Evolutionary conservation across 2,113 vertebrate genomes (phyloP).

Genomic region (Glaucidium brasilianum): DNA sequence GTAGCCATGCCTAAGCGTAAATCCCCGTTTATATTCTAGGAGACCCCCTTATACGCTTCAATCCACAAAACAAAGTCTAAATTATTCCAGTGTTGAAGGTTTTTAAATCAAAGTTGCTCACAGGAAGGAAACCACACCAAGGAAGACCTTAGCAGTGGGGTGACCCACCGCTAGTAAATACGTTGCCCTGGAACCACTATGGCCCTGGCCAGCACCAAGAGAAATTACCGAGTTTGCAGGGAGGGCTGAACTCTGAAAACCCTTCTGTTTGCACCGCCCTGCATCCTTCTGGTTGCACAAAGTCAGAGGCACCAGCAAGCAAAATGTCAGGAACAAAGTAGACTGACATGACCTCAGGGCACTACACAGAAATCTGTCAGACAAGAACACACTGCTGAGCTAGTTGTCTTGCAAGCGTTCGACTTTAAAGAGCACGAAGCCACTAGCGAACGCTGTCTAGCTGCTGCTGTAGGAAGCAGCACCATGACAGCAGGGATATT

Average conservation of each 20-base stretch:
- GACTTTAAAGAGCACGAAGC: neutral
- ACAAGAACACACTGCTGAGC: neutral
- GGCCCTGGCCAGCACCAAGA: neutral
- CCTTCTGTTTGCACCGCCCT: fast-evolving
- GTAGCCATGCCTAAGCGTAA: too few relatives aligned
- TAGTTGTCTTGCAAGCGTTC: neutral
- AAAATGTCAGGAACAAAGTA: neutral
- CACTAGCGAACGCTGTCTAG: neutral
- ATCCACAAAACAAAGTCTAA: neutral
- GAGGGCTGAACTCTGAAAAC: neutral
- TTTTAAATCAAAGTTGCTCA: neutral
- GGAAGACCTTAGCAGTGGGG: neutral
- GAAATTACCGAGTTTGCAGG: neutral
- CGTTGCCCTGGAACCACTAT: neutral
- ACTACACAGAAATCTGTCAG: neutral
- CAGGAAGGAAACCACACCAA: neutral
- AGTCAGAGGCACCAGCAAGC: neutral
- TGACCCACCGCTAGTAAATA: fast-evolving
- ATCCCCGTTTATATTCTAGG: neutral
- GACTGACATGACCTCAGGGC: neutral
- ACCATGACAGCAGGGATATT: neutral
- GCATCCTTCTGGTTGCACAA: neutral
- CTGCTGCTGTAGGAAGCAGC: neutral
- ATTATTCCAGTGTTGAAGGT: fast-evolving
- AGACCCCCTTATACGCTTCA: neutral